Base-by-base conservation (phyloP, 2,888 invertebrate genomes). In the Tyria jacobaeae region DNA sequence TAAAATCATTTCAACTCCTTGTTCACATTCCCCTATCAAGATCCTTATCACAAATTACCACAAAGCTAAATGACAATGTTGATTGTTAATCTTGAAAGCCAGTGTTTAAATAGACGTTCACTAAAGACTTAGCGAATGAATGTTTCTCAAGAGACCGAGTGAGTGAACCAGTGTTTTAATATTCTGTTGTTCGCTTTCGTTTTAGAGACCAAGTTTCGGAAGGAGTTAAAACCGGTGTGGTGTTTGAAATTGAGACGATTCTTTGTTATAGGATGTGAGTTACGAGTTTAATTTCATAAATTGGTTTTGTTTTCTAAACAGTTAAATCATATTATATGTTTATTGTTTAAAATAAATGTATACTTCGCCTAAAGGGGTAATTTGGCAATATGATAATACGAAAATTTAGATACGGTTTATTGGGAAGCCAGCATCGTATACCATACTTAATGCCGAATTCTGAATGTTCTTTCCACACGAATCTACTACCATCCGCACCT, bases 71-170 rank as follows among this genome's bases (percentile, higher is more conserved):
- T 50, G 71, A 66, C 74, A 70, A 71, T 71, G 68, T 64, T 64
- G 71, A 68, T 73, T 70, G 71, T 71, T 76, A 68, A 73, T 75
- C 73, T 75, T 58, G 69, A 78, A 76, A 75, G 55, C 52, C 31
- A 31, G 24, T 50, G 50, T 55, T 78, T 75, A 78, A 78, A 73
- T 70, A 66, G 55, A 58, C 68, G 72, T 73, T 79, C 79, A 80
- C 80, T 83, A 80, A 81, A 83, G 80, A 82, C 76, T 78, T 72
- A 73, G 66, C 70, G 81, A 84, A 79, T 81, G 84, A 83, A 87
- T 81, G 79, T 74, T 58, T 79, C 84, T 72, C 78, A 56, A 57
- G 80, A 74, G 88, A 84, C 70, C 76, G 80, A 81, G 62, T 79
- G 75, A 78, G 74, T 76, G 76, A 79, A 78, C 74, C 68, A 64